Evolutionary conservation across 2,888 invertebrate species (phyloP), one percentile per base, ranked within the genome.

Genomic region (Horisme vitalbata): DNA sequence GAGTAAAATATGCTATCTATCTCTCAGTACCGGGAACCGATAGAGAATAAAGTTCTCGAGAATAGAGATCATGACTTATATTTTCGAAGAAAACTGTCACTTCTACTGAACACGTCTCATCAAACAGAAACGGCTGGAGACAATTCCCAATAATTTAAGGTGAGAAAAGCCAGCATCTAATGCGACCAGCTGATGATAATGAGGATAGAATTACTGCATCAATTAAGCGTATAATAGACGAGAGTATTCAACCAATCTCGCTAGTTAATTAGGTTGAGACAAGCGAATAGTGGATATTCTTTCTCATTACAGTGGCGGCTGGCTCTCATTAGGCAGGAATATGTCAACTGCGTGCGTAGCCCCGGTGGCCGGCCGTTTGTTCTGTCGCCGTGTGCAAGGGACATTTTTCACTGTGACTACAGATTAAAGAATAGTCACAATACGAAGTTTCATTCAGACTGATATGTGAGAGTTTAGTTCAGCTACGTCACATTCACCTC

Each of bases 281-380:
- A 72, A 68, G 68, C 70, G 61, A 75, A 77, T 79, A 68, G 73
- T 66, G 65, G 68, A 70, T 77, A 79, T 75, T 79, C 72, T 76
- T 79, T 77, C 75, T 79, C 79, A 76, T 78, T 79, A 76, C 68
- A 58, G 65, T 65, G 65, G 63, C 70, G 68, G 68, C 65, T 61
- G 71, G 68, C 60, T 67, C 79, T 80, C 80, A 82, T 83, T 81
- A 82, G 68, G 73, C 68, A 64, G 59, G 75, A 61, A 75, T 78
- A 75, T 79, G 79, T 81, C 82, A 74, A 63, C 61, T 63, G 74
- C 69, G 71, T 69, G 65, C 62, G 71, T 67, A 55, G 63, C 63
- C 66, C 59, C 67, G 70, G 66, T 71, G 66, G 69, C 58, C 68
- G 65, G 67, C 73, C 78, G 78, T 79, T 81, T 79, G 79, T 79